Evolutionary conservation across 1,140 invertebrate species (phyloP), one percentile per base, ranked within the genome.

Genomic region (Macrotrachela quadricornifera): DNA sequence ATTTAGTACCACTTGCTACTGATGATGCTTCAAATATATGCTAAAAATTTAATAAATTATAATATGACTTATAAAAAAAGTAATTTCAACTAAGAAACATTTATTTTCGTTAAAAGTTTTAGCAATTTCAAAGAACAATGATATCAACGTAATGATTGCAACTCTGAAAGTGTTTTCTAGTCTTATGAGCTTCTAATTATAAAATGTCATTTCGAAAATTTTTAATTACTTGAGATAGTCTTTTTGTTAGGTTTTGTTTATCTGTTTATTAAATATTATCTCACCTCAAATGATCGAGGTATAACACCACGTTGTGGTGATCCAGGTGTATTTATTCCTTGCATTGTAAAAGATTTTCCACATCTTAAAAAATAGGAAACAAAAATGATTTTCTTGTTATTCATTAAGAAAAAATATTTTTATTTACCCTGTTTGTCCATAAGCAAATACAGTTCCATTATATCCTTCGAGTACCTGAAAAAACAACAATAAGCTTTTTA

Each of bases 1-100:
- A 92, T 64, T 85, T 83, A n/a, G 78, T 78, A 54, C 78, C 76
- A 30, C 3, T 4, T 30, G 21, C 21, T 1, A 85, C 80, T 10
- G 82, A 78, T 38, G 86, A 87, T 0, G 83, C 82, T 66, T 91
- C 85, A 70, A 91, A 92, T 45, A 90, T 77, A 60, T 91, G 86
- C 53, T 54, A 15, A 21, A 38, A 17, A 48, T 6, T 12, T 13
- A 42, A 8, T 21, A 6, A n/a, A 48, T 36, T 4, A 4, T 4
- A 6, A 16, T 17, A 45, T 8, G 10, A 16, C 14, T 44, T 43
- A 42, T 52, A 53, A 54, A 48, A 51, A 40, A 51, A 18, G 44
- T 36, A 43, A 49, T 38, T 17, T 51, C 17, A n/a, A 13, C n/a
- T 36, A 44, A n/a, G 42, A 43, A 13, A 0, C 45, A 40, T 14